Base-by-base conservation (phyloP, 2,113 vertebrate genomes). In the Bagarius yarrelli region DNA sequence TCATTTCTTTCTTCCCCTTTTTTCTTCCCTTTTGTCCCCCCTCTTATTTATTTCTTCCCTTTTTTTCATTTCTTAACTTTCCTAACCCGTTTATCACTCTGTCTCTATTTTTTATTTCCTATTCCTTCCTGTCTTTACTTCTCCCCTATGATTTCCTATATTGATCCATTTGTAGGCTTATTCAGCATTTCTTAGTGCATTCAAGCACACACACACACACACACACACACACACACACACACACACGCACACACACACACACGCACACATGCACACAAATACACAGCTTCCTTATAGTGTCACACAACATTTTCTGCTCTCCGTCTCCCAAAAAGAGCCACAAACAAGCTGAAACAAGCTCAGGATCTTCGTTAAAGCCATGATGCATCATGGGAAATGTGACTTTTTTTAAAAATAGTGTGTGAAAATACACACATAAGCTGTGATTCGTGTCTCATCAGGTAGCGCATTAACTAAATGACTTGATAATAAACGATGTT, bases 301-400 rank as follows among this genome's bases (percentile, higher is more conserved):
- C 36, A 40, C 36, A 40, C 8, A 8, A 40, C 5, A 9, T 34
- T 56, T 57, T 40, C 30, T 19, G 27, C 6, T 50, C 52, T 18
- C 47, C 23, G 4, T 30, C 52, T 27, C n/a, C n/a, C 52, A 67
- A 13, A 56, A 13, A 56, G 52, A 61, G 52, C 52, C 67, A 23
- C 13, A 80, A 73, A 61, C 55, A 75, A 55, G 71, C 64, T 57
- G n/a, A 63, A 66, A 66, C 70, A 74, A 27, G 47, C 3, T 6
- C 64, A 27, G 70, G 16, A 19, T 5, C 23, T 75, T 66, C 32
- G 15, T 53, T 56, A 56, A 14, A 32, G 36, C 12, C 16, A 5
- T 8, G 27, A 15, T 50, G 47, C 23, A 52, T 32, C 73, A 59
- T 81, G 79, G 69, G 66, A 15, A 69, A 78, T 32, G 0, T 2